Percentiles rank a stretch among this genome's conserved stretches.
phyloP scores from a whole-genome alignment of 2,888 invertebrate species.

The Caenorhabditis virilis region DNA sequence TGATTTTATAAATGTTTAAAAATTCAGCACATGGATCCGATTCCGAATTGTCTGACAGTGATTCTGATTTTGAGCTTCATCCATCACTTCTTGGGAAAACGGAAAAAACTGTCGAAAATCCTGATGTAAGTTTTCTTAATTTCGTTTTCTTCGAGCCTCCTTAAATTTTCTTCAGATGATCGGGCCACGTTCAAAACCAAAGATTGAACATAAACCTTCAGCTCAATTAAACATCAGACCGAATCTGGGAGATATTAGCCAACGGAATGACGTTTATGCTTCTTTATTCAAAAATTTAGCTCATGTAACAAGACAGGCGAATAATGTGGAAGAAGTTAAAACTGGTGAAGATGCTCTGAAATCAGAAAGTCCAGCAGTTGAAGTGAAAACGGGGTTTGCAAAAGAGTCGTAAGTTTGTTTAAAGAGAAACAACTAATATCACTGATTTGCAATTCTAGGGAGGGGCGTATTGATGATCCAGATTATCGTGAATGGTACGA shows the following conservation, averaged over 20 bases:
- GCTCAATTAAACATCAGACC: not conserved
- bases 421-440: not conserved
- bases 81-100: slow-evolving; percentile 41
- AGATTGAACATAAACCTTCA: slow-evolving; percentile 3
- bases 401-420: not conserved
- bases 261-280: slow-evolving; percentile 61
- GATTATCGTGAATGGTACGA: slow-evolving; percentile 46
- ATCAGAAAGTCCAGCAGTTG: not conserved
- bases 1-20: no score
- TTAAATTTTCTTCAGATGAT: slow-evolving; percentile 1
- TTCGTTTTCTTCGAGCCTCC: no score
- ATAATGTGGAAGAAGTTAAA: not conserved
- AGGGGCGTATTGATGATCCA: slow-evolving; percentile 29
- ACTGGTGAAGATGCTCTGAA: not conserved
- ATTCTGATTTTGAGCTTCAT: slow-evolving; percentile 54
- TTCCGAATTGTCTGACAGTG: slow-evolving; percentile 39
- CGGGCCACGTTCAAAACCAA: slow-evolving; percentile 23
- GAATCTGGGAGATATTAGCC: slow-evolving; percentile 11
- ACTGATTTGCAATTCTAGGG: slow-evolving; percentile 9
- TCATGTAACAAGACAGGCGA: slow-evolving; percentile 25
- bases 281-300: slow-evolving; percentile 59
- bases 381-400: not conserved
- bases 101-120: not conserved
- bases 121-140: no score
- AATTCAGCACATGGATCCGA: slow-evolving; percentile 36